Evolutionary conservation across 2,113 vertebrate species (phyloP), one percentile per base, ranked within the genome.

Genomic region (Illadopsis cleaveri): DNA sequence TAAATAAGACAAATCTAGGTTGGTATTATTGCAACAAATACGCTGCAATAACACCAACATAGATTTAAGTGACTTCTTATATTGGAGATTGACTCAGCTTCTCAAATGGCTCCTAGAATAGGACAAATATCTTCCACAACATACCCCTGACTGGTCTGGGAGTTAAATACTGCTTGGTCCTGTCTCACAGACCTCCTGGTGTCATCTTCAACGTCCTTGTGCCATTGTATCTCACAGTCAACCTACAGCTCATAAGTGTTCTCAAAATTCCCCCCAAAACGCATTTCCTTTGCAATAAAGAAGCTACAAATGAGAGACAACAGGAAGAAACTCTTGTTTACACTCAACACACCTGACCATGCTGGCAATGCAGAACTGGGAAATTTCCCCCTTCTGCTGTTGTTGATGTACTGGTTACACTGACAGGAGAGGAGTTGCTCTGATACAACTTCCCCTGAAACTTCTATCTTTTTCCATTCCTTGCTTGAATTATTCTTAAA

Each of bases 311-410:
- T 8, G 44, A 53, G 18, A 57, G 22, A 19, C 4, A 62, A 47
- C 0, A 1, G 18, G 42, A 86, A 60, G 33, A 68, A 86, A 21
- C 8, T 60, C 33, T 44, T 20, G 18, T 77, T 65, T 33, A 70
- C 8, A 65, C 5, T 1, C 4, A 0, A 10, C 6, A 13, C 4
- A 31, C 6, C 19, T 35, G 38, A 42, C 31, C 33, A 22, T 1
- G 4, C 15, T 37, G 72, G 38, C 30, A 45, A 20, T 3, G 9
- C n/a, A 70, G 21, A 62, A 18, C 30, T 57, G 50, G 25, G 47
- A 33, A 66, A 44, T 30, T 15, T n/a, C 21, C 5, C 24, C 50
- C 10, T 54, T 27, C 38, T 70, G 24, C 10, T 73, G 25, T 4
- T 48, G 44, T 10, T 42, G 64, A 37, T 27, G 42, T 1, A 20